Evolutionary conservation across 2,888 invertebrate species (phyloP).

Genomic region (Diplolepis rosae): DNA sequence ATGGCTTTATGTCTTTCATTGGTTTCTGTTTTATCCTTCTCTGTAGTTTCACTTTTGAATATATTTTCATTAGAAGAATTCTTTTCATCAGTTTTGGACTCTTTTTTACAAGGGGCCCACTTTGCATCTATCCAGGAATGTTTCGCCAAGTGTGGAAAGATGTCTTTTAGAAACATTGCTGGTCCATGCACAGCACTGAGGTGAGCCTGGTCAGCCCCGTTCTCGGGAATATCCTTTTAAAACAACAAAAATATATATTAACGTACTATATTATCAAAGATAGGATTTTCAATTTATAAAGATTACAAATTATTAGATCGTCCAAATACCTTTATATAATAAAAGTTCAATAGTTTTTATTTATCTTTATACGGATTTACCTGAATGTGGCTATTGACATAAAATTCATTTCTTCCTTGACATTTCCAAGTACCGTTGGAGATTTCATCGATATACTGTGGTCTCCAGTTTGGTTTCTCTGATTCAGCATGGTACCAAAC

Average conservation of each 20-base stretch:
- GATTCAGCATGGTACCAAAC: constrained; percentile 89
- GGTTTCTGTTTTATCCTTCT: constrained; percentile 59
- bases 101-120: constrained; percentile 64
- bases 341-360: too few species aligned
- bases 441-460: constrained; percentile 77
- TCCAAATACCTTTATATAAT: too few species aligned
- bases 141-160: constrained; percentile 53
- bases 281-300: too few species aligned
- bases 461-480: constrained; percentile 81
- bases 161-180: constrained; percentile 64
- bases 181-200: constrained; percentile 84
- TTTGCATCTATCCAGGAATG: constrained; percentile 74
- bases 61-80: constrained; percentile 26
- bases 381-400: constrained; percentile 86
- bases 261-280: too few species aligned
- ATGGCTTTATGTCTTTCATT: constrained; percentile 79
- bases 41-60: neutral
- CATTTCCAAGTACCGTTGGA: constrained; percentile 78
- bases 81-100: constrained; percentile 30
- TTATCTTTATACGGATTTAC: constrained; percentile 68
- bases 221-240: constrained; percentile 89
- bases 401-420: constrained; percentile 86
- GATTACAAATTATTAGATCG: too few species aligned
- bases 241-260: constrained; percentile 24
- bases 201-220: constrained; percentile 90